A percentile compares a stretch with the other conserved stretches of the same genome.
Evolutionary conservation across 2,113 vertebrate species (phyloP).

Genomic region (Aleadryas rufinucha): DNA sequence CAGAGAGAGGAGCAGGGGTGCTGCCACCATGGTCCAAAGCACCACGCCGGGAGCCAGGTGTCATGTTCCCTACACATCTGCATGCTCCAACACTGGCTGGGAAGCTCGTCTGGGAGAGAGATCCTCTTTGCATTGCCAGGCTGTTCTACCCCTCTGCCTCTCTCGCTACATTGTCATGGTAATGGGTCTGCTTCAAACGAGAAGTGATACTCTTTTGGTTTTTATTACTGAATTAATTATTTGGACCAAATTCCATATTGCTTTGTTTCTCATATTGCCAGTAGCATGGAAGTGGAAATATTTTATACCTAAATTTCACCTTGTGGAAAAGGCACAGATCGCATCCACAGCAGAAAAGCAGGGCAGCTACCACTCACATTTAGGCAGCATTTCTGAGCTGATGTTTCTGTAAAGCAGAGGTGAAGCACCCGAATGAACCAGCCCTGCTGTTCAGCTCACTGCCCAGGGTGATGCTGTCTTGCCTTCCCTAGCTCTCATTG

Average conservation of each 20-base stretch:
- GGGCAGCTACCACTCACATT: not conserved
- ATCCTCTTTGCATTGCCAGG: not conserved
- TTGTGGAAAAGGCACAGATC: not conserved
- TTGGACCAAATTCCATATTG: not conserved
- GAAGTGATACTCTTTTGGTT: not conserved
- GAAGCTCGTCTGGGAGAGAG: fast-evolving
- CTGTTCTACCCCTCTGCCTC: not conserved
- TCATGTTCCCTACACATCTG: fast-evolving
- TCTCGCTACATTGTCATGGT: not conserved
- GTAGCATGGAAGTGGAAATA: not conserved
- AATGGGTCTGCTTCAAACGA: not conserved
- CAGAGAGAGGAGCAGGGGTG: not conserved
- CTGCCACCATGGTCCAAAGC: not conserved
- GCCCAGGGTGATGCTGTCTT: not conserved
- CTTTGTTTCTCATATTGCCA: not conserved
- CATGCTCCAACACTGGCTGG: fast-evolving
- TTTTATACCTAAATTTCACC: not conserved
- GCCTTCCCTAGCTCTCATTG: not conserved
- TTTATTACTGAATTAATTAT: not conserved
- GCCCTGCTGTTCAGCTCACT: not conserved
- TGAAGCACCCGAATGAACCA: fast-evolving
- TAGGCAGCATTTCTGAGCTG: not conserved
- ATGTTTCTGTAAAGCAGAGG: not conserved
- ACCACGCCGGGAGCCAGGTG: not conserved
- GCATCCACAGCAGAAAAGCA: not conserved